Base-by-base conservation (phyloP, 2,113 vertebrate species). In the Vulpes lagopus region DNA sequence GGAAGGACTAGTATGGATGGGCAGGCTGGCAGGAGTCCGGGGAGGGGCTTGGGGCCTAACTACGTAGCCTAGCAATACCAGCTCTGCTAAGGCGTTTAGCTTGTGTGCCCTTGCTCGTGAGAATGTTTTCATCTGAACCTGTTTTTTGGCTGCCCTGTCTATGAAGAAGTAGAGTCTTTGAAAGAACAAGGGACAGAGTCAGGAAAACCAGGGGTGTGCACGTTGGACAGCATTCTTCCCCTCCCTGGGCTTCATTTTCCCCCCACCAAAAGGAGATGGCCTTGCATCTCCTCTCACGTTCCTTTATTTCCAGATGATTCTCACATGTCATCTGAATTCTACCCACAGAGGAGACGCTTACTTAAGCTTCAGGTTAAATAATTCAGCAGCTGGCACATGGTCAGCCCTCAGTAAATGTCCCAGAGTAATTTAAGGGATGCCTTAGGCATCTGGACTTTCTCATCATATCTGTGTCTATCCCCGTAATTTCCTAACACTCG, bases 391-490 rank as follows among this genome's bases (percentile, higher is more conserved):
- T 91, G 88, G 84, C 65, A 97, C 92, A 74, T 89, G 81, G 81
- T 74, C 67, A n/a, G 85, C 82, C 92, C 81, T 94, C 85, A 11
- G 69, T 95, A 96, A 98, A 96, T 94, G 94, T 97, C 95, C 97
- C 93, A 82, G 84, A 91, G 94, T 98, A 65, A 98, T 97, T 96
- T 92, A 97, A 97, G 67, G 69, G 82, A 35, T 82, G 85, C 94
- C 91, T 93, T 32, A 0, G 91, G 96, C 84, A 86, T 86, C 60
- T 96, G 95, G 90, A 91, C 53, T 97, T 96, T 94, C 79, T 92
- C 88, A 94, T 85, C 87, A 79, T 74, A 82, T 95, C 88, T 92
- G 20, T 73, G 86, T 96, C 90, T 78, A 25, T 84, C 84, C 74
- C n/a, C 15, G 73, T 96, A 84, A 96, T 89, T 97, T 90, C 71